These are phyloP conservation scores for Ostrea edulis DNA, from an alignment of 1,140 invertebrate genomes.

Conservation along the genomic window DNA sequence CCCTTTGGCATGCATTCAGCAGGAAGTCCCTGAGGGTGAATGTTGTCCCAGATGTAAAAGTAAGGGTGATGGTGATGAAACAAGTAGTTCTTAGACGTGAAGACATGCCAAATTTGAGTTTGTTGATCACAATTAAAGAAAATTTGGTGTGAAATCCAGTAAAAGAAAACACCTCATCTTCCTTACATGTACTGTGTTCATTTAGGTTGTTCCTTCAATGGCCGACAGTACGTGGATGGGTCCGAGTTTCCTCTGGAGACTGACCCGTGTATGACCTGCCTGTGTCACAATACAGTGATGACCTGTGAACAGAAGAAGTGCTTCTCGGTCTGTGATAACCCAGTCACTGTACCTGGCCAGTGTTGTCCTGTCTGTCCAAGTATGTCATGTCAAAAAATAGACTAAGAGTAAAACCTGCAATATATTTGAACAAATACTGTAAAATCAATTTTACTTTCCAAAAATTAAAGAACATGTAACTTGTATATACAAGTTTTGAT, in stretches of 20 bases:
- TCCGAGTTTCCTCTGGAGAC: constrained; percentile 87
- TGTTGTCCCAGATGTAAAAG: constrained; percentile 74
- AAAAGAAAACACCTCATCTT: too few species aligned
- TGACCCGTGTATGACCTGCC: constrained; percentile 85
- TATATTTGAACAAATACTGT: too few species aligned
- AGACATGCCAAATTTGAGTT: too few species aligned
- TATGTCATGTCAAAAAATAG: constrained; percentile 50
- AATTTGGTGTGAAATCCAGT: too few species aligned
- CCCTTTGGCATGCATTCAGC: constrained; percentile 76
- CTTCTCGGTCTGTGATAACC: constrained; percentile 67
- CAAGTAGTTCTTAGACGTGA: too few species aligned
- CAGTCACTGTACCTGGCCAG: constrained; percentile 67
- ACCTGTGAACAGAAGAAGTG: constrained; percentile 70
- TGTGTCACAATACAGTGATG: constrained; percentile 83
- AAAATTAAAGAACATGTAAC: too few species aligned
- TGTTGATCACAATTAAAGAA: too few species aligned
- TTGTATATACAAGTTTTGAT: too few species aligned
- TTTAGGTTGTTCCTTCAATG: constrained; percentile 88
- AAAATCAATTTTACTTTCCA: too few species aligned
- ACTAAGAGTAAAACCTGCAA: too few species aligned
- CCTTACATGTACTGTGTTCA: background rate
- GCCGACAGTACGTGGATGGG: constrained; percentile 86
- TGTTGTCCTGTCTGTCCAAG: constrained; percentile 74
- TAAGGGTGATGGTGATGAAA: constrained; percentile 48
- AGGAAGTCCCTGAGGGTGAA: constrained; percentile 64